Base-by-base conservation (phyloP, 2,113 vertebrate genomes). In the Mus spicilegus region DNA sequence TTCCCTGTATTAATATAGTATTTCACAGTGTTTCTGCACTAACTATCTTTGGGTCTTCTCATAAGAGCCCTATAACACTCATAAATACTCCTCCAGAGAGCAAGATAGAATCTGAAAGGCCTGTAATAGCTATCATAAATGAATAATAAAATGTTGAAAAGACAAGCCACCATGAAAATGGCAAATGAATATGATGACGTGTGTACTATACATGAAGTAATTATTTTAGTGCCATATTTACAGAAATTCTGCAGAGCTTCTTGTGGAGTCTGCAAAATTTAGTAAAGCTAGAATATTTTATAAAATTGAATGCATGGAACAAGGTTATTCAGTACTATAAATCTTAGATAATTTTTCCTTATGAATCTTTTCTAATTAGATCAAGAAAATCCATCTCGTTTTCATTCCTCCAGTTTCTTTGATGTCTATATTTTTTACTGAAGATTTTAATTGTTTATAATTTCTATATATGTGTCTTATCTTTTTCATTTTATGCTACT, bases 121-220 rank as follows among this genome's bases (percentile, higher is more conserved):
- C 97, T 98, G 97, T 99, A 98, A 99, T 98, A 98, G 98, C 98
- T 98, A 98, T 98, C 98, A 98, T 99, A 99, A 99, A 99, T 99
- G 98, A 99, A 99, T 99, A 99, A 98, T 99, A 99, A 99, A 99
- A 98, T 97, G 97, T 97, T 98, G 97, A 98, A 98, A 98, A 98
- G 98, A 99, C 98, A 98, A 98, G 98, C 94, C 98, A 97, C 98
- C 97, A 98, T 97, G 98, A 99, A 99, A 99, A 98, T 98, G 98
- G 98, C 98, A 98, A 98, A 98, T 98, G 98, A 98, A 98, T 98
- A 97, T 98, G 98, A 98, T 98, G 98, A 98, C 97, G 69, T 97
- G 95, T 98, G 95, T 98, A 96, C 97, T 98, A 97, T 95, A 97
- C 94, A 95, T 93, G 97, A 98, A 98, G 97, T 98, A 98, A 98